Evolutionary conservation across 2,113 vertebrate species (phyloP), one percentile per base, ranked within the genome.

Genomic region (Chauna torquata): DNA sequence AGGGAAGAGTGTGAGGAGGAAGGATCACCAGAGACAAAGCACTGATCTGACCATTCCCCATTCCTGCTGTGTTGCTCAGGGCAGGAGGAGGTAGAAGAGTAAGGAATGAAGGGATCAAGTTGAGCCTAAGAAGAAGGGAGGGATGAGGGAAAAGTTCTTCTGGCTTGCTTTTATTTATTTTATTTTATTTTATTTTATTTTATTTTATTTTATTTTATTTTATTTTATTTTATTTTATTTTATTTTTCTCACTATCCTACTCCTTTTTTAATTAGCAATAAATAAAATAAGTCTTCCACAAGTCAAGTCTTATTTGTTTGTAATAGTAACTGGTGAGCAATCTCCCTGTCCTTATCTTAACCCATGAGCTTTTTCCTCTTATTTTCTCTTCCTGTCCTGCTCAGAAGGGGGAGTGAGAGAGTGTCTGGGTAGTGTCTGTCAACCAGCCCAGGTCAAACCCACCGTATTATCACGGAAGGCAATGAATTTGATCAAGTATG

Each of bases 11-110:
- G 3, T 36, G 42, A 81, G 20, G 6, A n/a, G 4, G 6, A 84
- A 71, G 19, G 8, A 76, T 19, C 12, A 84, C 45, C 14, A 76
- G n/a, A 71, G 45, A 18, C 18, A 6, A 70, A 61, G 11, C 25
- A 25, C 34, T 50, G n/a, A 66, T 17, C 8, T 54, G 16, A 57
- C 3, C 36, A 11, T 55, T 75, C 12, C 20, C 24, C 16, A 23
- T 16, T 0, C 1, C 6, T 50, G 1, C 12, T 64, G 34, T 22
- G 61, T 13, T 34, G n/a, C 62, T 19, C 5, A 54, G 16, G 62
- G 38, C 16, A 44, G 25, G 10, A 75, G 6, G 5, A 65, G 3
- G 16, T 59, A 49, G 22, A 66, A 93, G 9, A 81, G 1, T n/a
- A n/a, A n/a, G n/a, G n/a, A n/a, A n/a, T 28, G 20, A 81, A 82